These are phyloP conservation scores for Deroplatys truncata DNA, from an alignment of 2,888 invertebrate genomes.

Conservation along the genomic window DNA sequence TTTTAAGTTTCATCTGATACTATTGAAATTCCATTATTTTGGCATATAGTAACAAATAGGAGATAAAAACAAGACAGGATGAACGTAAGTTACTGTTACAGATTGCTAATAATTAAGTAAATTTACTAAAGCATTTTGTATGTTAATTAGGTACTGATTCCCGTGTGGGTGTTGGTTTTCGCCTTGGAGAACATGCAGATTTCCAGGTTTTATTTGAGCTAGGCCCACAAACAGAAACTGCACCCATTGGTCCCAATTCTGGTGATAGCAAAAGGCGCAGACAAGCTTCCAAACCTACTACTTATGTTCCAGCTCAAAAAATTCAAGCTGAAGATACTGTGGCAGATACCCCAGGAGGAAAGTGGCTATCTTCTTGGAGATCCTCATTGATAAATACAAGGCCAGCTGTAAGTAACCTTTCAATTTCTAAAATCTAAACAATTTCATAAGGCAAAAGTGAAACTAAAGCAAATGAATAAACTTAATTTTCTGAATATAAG, in stretches of 20 bases:
- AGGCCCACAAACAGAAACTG: conserved; percentile 74
- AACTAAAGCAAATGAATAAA: too few species aligned
- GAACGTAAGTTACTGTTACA: too few species aligned
- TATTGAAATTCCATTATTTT: too few species aligned
- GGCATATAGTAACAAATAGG: too few species aligned
- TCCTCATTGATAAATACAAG: conserved; percentile 41
- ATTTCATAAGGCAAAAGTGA: too few species aligned
- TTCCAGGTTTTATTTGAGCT: conserved; percentile 71
- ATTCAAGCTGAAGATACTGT: neutral
- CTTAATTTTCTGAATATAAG: too few species aligned
- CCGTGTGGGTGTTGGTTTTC: conserved; percentile 72
- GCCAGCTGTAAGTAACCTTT: neutral
- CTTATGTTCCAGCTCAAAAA: too few species aligned
- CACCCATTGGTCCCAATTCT: conserved; percentile 55
- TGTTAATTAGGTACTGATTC: conserved; percentile 67
- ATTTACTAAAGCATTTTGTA: too few species aligned
- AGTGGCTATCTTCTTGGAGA: conserved; percentile 17
- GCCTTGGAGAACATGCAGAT: conserved; percentile 76
- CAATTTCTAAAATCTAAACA: too few species aligned
- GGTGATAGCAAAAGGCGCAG: conserved; percentile 33
- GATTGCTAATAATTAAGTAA: too few species aligned
- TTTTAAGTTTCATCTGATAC: too few species aligned
- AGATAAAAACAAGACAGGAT: too few species aligned
- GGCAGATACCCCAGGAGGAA: conserved; percentile 11
- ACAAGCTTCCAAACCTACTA: neutral